Base-by-base conservation (phyloP, 2,113 vertebrate species). In the Cyprinodon tularosa region DNA sequence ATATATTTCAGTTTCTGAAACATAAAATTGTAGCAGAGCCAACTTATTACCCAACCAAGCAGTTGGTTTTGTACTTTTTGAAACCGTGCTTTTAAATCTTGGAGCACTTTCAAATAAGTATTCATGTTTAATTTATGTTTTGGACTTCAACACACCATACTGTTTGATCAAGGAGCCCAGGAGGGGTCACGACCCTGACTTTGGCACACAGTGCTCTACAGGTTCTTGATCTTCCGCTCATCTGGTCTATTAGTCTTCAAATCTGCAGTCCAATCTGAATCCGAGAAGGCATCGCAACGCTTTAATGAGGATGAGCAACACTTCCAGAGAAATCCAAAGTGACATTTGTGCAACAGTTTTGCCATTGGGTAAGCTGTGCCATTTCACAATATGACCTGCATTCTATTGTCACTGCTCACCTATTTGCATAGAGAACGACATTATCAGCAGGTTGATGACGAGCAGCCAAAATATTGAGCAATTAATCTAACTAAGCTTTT, bases 321-420 rank as follows among this genome's bases (percentile, higher is more conserved):
- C 36, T 90, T 91, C 82, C 66, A 78, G 20, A 59, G 83, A 91
- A 87, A 62, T 80, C 74, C 74, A 82, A 90, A 85, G 53, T 64
- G 60, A 67, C 39, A 70, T 84, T 93, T 91, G 68, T 90, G 78
- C 89, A 91, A 89, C 36, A 37, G 13, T 22, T 63, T 42, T 68
- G 22, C 3, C 50, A 81, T 93, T 91, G 71, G 42, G 90, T 45
- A 92, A 92, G 57, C 0, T 0, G 2, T 63, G 12, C 71, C 10
- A 72, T 92, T 88, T 85, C 87, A 80, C 82, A 87, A 84, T 37
- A 63, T 17, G 66, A 10, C 12, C 11, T 59, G n/a, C 60, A 7
- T 7, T 36, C 14, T 50, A 59, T 61, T 73, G 7, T 5, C 40
- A 39, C 12, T 29, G 4, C 39, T 1, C 69, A 38, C 45, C 70